Percentiles rank a stretch among this genome's conserved stretches.
These are phyloP conservation scores for Hydropsyche tenuis DNA, from an alignment of 1,140 invertebrate species.

Conservation along the genomic window DNA sequence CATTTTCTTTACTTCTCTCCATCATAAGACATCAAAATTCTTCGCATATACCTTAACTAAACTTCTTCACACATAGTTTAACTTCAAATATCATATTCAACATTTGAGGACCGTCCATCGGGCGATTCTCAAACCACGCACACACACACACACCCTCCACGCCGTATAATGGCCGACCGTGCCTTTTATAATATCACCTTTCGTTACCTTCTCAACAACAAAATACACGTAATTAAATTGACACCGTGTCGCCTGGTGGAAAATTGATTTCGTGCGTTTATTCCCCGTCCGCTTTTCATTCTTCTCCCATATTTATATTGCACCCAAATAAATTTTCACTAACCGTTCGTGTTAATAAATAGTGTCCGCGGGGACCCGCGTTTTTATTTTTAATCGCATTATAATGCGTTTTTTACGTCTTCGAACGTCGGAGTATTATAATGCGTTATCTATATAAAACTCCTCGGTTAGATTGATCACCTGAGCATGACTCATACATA, in stretches of 20 bases:
- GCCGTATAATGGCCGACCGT: conserved; percentile 23
- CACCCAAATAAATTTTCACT: conserved; percentile 15
- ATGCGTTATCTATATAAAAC: too few relatives aligned
- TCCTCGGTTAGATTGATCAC: conserved; percentile 16
- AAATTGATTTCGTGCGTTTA: conserved; percentile 30
- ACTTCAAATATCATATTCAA: background rate
- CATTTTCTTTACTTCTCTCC: too few relatives aligned
- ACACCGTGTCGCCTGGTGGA: conserved; percentile 40
- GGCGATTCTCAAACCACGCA: background rate
- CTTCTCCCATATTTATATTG: background rate
- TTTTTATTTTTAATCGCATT: too few relatives aligned
- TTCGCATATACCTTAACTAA: too few relatives aligned
- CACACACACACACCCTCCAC: background rate
- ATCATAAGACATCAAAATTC: too few relatives aligned
- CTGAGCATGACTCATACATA: conserved; percentile 26
- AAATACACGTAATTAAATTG: conserved; percentile 43
- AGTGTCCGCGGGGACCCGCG: background rate
- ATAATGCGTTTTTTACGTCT: too few relatives aligned
- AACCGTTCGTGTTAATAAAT: background rate
- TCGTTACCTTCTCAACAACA: conserved; percentile 36
- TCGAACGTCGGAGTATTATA: too few relatives aligned
- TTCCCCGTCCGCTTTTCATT: background rate
- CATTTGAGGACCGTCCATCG: conserved; percentile 1
- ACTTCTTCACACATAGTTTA: background rate
- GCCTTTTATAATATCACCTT: conserved; percentile 31